Percentiles rank a stretch among this genome's conserved stretches.
Conservation (phyloP, 2,797 vertebrate species). For the Parotocinclus haroldoi region DNA sequence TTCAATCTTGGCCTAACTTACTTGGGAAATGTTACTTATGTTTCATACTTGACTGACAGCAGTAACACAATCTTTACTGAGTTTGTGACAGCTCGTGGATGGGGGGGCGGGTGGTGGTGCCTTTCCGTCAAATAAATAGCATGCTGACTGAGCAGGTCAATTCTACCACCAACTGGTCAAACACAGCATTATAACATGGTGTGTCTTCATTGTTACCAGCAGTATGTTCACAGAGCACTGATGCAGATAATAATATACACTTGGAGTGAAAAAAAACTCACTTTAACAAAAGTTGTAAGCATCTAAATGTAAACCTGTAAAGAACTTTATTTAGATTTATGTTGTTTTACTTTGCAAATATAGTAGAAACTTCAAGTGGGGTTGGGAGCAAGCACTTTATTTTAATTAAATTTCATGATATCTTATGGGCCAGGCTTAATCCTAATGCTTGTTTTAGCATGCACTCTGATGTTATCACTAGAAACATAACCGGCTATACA, state of each 20-base stretch:
- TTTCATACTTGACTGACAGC: no score
- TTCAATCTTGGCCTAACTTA: neutral
- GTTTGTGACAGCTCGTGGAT: no score
- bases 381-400: no score
- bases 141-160: slow-evolving; percentile 18
- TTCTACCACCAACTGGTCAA: slow-evolving; percentile 44
- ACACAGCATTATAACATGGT: slow-evolving; percentile 4
- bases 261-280: no score
- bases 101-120: no score
- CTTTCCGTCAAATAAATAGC: slow-evolving; percentile 14
- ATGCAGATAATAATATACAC: no score
- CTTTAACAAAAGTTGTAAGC: no score
- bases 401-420: neutral
- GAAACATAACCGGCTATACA: slow-evolving; percentile 18
- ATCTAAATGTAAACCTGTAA: no score
- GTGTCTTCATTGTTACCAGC: slow-evolving; percentile 1
- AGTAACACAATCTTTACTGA: no score
- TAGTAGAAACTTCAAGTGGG: no score
- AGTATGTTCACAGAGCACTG: neutral
- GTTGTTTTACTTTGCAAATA: no score
- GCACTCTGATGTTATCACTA: slow-evolving; percentile 13
- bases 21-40: neutral
- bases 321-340: no score
- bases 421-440: neutral
- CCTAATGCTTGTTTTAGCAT: slow-evolving; percentile 29